A percentile compares a stretch with the other conserved stretches of the same genome.
Conservation (phyloP, 2,113 vertebrate genomes). For the Mesocricetus auratus region DNA sequence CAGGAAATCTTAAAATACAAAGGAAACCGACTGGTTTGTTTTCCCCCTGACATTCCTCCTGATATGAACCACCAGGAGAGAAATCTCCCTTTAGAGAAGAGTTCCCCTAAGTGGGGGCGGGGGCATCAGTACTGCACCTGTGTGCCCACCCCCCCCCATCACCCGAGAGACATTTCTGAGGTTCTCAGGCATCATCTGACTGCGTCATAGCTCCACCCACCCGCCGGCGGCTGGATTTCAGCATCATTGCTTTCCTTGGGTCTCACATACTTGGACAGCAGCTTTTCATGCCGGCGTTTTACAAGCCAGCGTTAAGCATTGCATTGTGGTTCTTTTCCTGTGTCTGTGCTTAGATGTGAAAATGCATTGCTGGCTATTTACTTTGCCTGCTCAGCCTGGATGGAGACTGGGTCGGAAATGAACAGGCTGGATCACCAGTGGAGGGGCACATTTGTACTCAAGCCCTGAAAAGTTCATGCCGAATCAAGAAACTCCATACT, state of each 20-base stretch:
- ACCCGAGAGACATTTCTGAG: background rate
- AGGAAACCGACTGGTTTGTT: slow-evolving; percentile 79
- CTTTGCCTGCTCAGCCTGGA: background rate
- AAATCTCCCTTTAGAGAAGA: background rate
- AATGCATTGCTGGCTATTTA: background rate
- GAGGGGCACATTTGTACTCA: background rate
- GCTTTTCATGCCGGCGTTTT: slow-evolving; percentile 8
- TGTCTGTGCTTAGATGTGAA: slow-evolving; percentile 30
- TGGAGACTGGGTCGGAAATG: background rate
- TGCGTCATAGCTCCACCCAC: background rate
- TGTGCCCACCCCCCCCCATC: background rate
- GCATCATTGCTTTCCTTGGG: background rate
- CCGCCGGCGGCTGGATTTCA: background rate
- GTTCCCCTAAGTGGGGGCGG: background rate
- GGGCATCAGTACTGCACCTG: background rate
- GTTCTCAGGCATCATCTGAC: background rate
- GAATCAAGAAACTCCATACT: background rate
- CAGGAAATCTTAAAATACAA: slow-evolving; percentile 80
- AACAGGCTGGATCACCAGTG: background rate
- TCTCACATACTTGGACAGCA: background rate
- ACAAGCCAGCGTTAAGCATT: background rate
- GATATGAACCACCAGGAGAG: slow-evolving; percentile 46
- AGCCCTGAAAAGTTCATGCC: background rate
- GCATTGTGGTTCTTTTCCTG: background rate
- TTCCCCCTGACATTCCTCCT: slow-evolving; percentile 62